These are phyloP conservation scores for Engraulis encrasicolus DNA, from an alignment of 2,113 vertebrate species.

Conservation along the genomic window DNA sequence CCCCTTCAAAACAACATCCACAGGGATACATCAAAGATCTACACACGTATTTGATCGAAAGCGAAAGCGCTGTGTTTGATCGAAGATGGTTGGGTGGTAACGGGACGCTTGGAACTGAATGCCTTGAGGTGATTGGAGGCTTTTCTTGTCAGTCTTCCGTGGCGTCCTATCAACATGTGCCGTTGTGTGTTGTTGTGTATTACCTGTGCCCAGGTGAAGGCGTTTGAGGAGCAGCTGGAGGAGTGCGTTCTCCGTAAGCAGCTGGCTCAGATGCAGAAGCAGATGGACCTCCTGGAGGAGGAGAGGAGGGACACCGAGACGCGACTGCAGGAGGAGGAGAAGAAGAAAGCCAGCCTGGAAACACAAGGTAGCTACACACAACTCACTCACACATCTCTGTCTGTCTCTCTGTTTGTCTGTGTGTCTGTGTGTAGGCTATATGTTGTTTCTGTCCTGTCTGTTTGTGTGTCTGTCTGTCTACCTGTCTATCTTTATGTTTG, in stretches of 20 bases:
- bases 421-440: too few species aligned
- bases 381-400: neutral
- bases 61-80: neutral
- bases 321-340: slow-evolving; percentile 66
- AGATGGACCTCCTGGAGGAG: slow-evolving; percentile 75
- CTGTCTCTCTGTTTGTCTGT: too few species aligned
- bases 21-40: too few species aligned
- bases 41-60: too few species aligned
- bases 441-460: too few species aligned
- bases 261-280: slow-evolving; percentile 70
- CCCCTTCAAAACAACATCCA: neutral
- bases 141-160: too few species aligned
- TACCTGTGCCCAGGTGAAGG: slow-evolving; percentile 62
- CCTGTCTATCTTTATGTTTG: too few species aligned
- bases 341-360: slow-evolving; percentile 69
- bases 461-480: too few species aligned
- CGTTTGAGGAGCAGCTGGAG: slow-evolving; percentile 69
- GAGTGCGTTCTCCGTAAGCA: slow-evolving; percentile 67
- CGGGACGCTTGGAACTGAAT: neutral
- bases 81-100: too few species aligned
- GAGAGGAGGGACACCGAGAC: slow-evolving; percentile 75
- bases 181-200: neutral
- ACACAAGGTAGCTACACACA: slow-evolving; percentile 60
- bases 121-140: neutral
- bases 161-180: neutral